Base-by-base conservation (phyloP, 2,113 vertebrate genomes). In the Pyxicephalus adspersus region DNA sequence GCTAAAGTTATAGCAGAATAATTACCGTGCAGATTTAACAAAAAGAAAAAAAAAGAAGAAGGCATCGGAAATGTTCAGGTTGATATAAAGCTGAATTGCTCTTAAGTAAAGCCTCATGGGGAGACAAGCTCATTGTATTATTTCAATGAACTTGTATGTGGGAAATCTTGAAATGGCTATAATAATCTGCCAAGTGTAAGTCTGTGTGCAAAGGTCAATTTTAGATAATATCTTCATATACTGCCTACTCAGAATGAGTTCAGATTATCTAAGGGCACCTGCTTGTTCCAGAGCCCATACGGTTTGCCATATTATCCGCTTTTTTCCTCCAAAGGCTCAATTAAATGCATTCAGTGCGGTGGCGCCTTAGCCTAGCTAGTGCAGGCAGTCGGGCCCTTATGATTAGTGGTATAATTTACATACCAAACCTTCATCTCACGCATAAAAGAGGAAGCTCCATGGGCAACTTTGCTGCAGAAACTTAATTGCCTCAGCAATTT, bases 201-300 rank as follows among this genome's bases (percentile, higher is more conserved):
- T 73, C 68, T 64, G 63, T 73, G 79, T n/a, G 61, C 79, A 73
- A 64, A 81, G 67, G 79, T 81, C 79, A 81, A 81, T 81, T 81
- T 81, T 81, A 81, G 79, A 73, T 81, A 81, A 81, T 81, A 81
- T 81, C 79, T 70, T 81, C 79, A 81, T 81, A 71, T 81, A 73
- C 68, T 73, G 61, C 79, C 57, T 72, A 72, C 67, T 72, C 78
- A 6, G 38, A 80, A 26, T 72, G 78, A 55, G 79, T 73, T 73
- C 68, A 55, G 71, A 73, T 73, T 80, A 67, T 64, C 78, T 73
- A 64, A 73, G 60, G 68, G 58, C 79, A 81, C 68, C 79, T 81
- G 79, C 79, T 73, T 81, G 79, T 64, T 73, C 50, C 17, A 52
- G 60, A 81, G 68, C 54, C 79, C 79, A 81, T 64, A 73, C 31